Base-by-base conservation (phyloP, 2,888 invertebrate genomes). In the Cryptops parisi region DNA sequence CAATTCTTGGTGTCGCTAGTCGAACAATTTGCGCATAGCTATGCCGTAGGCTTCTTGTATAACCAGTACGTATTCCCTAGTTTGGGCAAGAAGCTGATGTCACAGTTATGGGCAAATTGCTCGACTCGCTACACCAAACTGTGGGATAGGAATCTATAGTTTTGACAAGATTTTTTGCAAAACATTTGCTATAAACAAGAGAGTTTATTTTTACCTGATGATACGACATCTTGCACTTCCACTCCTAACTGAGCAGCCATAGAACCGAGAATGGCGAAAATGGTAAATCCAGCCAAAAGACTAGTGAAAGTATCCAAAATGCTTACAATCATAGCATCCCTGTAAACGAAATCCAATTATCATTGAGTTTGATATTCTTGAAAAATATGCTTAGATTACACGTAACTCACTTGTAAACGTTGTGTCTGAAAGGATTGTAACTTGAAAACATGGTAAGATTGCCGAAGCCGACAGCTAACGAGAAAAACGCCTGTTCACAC, bases 401-500 rank as follows among this genome's bases (percentile, higher is more conserved):
- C n/a, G n/a, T n/a, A 22, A 45, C 23, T 58, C 60, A 68, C 68
- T 64, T 63, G 59, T 65, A 68, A 6, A 69, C 66, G 53, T 70
- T 67, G 59, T 70, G 69, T 33, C 61, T 63, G 59, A 70, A 70
- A 52, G 67, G 65, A 60, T 69, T 70, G 61, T 70, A 71, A 57
- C 69, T 69, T 33, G 68, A 67, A 56, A 67, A 70, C 64, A 70
- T 70, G 56, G 70, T 66, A 25, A 71, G 64, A 39, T 68, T 69
- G 19, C 71, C 70, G 58, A 68, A 68, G 0, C 69, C 68, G 1
- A 70, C 69, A 54, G 67, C 64, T 4, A 71, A 63, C 3, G 70
- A 70, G 62, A 71, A 71, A 58, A 71, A 71, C 65, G 71, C 69
- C 63, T 71, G 71, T 12, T 69, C 68, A 1, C 69, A 70, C 1